Evolutionary conservation across 2,888 invertebrate genomes (phyloP), one percentile per base, ranked within the genome.

Genomic region (Allophyes oxyacanthae): DNA sequence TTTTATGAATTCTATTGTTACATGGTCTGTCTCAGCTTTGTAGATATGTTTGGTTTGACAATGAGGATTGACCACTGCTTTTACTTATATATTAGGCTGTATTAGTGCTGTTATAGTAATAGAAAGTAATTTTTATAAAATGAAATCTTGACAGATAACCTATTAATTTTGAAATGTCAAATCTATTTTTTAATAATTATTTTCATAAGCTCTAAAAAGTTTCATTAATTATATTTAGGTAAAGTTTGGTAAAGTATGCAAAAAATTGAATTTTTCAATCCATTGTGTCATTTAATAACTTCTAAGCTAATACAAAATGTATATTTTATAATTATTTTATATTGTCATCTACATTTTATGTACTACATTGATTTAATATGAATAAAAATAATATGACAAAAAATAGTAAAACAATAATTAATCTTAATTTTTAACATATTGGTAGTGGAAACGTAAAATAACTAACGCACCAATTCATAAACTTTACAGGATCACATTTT

Each of bases 111-210:
- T 45, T 34, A 30, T 45, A 51, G 33, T 36, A 26, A 46, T 50
- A 46, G 20, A 53, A 65, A 53, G 58, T 70, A 58, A 38, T 64
- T 68, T 60, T 52, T 32, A 30, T 46, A 43, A 42, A 66, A 64
- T 69, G 28, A 65, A 61, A 66, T 61, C 80, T 81, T 88, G 88
- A 89, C 88, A 89, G 79, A 71, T 89, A 88, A 88, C 88, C 88
- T 88, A 81, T 75, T 48, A 64, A 68, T 28, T 65, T 64, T 73
- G 53, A 75, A 63, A 79, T 84, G 84, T 82, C 84, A 84, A 68
- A 75, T 72, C 2, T 57, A 63, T 64, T 58, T 56, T 57, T 37
- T 53, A 56, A 59, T 57, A 49, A n/a, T 52, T 49, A 67, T 50
- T 42, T 52, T 55, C 44, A 46, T 54, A 34, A 56, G 57, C 20